A percentile compares a stretch with the other conserved stretches of the same genome.
Conservation (phyloP, 2,888 invertebrate species). For the Acheta domesticus region DNA sequence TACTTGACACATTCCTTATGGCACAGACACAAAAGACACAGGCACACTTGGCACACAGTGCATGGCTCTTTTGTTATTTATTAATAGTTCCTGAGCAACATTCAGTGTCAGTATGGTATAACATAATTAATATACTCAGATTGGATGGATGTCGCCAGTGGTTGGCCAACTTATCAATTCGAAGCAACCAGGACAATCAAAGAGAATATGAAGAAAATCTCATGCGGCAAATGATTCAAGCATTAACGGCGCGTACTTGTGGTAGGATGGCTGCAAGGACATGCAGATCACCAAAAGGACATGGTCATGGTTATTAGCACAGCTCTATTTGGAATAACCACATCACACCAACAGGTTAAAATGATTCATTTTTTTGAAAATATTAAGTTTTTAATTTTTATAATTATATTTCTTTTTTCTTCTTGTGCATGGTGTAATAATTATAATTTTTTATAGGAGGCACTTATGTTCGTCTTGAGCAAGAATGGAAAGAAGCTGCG, state of each 20-base stretch:
- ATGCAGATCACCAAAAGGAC: constrained; percentile 36
- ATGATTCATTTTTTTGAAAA: neutral
- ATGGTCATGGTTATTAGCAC: constrained; percentile 22
- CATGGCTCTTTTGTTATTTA: too few species aligned
- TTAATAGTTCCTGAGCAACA: too few species aligned
- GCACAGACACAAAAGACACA: too few species aligned
- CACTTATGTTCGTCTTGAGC: constrained; percentile 69
- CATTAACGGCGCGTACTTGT: constrained; percentile 54
- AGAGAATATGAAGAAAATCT: constrained; percentile 77
- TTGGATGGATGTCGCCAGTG: constrained; percentile 61
- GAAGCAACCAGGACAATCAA: constrained; percentile 86
- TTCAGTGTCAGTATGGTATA: too few species aligned
- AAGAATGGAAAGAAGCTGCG: constrained; percentile 69
- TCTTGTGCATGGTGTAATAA: too few species aligned
- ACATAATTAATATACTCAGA: constrained; percentile 12
- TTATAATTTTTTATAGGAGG: constrained; percentile 55
- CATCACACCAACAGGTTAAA: constrained; percentile 42
- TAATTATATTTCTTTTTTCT: too few species aligned
- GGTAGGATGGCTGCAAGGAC: constrained; percentile 41
- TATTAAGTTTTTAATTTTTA: too few species aligned
- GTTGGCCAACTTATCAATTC: constrained; percentile 71
- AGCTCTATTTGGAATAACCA: constrained; percentile 30
- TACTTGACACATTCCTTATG: too few species aligned
- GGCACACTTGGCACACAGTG: too few species aligned
- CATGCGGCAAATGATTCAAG: constrained; percentile 62